Conservation (phyloP, 2,113 vertebrate genomes). For the Phoenicopterus ruber region DNA sequence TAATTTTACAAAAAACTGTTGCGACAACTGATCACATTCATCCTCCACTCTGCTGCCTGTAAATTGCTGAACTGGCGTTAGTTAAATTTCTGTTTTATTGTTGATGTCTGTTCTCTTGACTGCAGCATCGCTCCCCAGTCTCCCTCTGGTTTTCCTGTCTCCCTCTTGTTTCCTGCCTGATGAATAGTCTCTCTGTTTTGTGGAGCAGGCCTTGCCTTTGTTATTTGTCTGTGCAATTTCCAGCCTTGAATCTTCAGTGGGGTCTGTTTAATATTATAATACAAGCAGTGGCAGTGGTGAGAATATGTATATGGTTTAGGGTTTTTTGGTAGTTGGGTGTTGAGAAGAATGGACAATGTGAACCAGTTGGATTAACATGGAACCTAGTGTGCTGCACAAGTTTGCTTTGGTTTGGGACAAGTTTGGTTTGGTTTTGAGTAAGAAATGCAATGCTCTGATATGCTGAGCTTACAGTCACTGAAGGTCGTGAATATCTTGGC, state of each 20-base stretch:
- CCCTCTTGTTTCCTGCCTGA: background rate
- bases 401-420: background rate
- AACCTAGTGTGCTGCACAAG: background rate
- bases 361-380: background rate
- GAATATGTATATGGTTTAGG: background rate
- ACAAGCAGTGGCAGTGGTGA: background rate
- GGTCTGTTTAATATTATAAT: background rate
- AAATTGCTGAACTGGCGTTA: background rate
- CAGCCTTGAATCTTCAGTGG: background rate
- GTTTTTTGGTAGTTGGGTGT: background rate
- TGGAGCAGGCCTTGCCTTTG: background rate
- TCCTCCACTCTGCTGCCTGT: background rate
- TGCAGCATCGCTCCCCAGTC: background rate
- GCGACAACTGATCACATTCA: background rate
- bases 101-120: background rate
- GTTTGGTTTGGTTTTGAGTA: background rate
- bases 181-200: background rate
- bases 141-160: background rate
- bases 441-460: background rate
- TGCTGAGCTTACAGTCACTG: background rate
- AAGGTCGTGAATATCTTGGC: background rate
- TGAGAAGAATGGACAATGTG: background rate
- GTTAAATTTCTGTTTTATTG: background rate
- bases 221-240: background rate
- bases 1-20: background rate